A percentile compares a stretch with the other conserved stretches of the same genome.
These are phyloP conservation scores for Prolemur simus DNA, from an alignment of 2,113 vertebrate genomes.

Conservation along the genomic window DNA sequence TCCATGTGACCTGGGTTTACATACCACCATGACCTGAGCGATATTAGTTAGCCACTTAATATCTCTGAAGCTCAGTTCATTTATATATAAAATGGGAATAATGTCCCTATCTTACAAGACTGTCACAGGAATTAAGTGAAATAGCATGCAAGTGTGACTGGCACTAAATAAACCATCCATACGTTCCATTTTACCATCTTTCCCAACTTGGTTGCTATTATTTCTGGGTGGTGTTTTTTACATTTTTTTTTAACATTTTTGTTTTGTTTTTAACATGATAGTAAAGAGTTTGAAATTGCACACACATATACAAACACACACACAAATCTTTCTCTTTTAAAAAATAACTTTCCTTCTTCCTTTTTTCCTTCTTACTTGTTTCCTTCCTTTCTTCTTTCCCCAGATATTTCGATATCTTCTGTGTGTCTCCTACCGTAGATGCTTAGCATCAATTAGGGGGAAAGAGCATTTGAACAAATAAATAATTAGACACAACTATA, in stretches of 20 bases:
- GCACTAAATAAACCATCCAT: neutral
- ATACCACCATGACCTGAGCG: neutral
- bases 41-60: neutral
- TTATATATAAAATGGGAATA: neutral
- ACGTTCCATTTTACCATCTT: neutral
- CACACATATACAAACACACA: neutral
- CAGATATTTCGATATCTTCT: neutral
- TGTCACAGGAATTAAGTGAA: neutral
- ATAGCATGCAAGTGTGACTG: neutral
- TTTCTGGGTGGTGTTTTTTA: neutral
- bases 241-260: neutral
- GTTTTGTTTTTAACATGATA: neutral
- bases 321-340: neutral
- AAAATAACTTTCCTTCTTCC: neutral
- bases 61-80: neutral
- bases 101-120: neutral
- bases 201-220: neutral
- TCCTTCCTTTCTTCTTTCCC: neutral
- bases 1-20: neutral
- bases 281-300: neutral
- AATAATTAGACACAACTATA: neutral
- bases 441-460: neutral
- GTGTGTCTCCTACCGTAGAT: neutral
- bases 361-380: neutral
- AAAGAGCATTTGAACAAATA: neutral